Conservation (phyloP, 2,888 invertebrate genomes). For the Ecliptopera silaceata region DNA sequence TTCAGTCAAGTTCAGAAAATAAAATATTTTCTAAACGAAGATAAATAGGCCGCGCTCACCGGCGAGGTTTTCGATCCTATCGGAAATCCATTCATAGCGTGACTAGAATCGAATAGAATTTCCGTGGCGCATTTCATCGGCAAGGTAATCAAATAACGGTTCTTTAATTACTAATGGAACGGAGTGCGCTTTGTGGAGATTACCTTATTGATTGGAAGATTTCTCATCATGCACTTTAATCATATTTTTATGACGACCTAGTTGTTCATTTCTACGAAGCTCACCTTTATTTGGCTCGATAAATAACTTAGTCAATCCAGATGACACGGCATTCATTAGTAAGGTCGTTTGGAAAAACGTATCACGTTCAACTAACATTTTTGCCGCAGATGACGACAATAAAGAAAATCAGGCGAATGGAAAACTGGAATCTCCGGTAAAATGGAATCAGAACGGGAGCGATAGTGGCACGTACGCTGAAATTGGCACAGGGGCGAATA, state of each 20-base stretch:
- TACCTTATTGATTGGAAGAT: conserved; percentile 17
- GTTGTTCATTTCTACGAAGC: conserved; percentile 21
- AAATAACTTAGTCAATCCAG: background rate
- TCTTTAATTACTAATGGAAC: conserved; percentile 28
- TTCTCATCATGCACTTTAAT: conserved; percentile 27
- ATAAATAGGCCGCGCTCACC: conserved; percentile 34
- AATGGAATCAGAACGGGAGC: conserved; percentile 78
- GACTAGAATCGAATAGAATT: conserved; percentile 36
- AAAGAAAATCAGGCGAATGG: conserved; percentile 79
- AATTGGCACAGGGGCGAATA: conserved; percentile 73
- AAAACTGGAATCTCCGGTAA: conserved; percentile 74
- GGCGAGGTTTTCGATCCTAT: conserved; percentile 34
- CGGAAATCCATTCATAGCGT: conserved; percentile 37
- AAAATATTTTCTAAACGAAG: conserved; percentile 37
- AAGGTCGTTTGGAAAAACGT: conserved; percentile 1
- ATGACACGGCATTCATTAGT: conserved; percentile 9
- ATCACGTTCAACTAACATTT: conserved; percentile 17
- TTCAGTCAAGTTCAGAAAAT: conserved; percentile 7
- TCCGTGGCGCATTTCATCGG: conserved; percentile 20
- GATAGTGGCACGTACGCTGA: conserved; percentile 81
- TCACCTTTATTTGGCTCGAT: conserved; percentile 20
- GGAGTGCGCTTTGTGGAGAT: conserved; percentile 19
- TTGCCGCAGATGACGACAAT: conserved; percentile 70
- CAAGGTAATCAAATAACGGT: conserved; percentile 21
- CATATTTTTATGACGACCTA: conserved; percentile 19